Evolutionary conservation across 2,797 vertebrate species (phyloP), one percentile per base, ranked within the genome.

Genomic region (Malurus splendens): DNA sequence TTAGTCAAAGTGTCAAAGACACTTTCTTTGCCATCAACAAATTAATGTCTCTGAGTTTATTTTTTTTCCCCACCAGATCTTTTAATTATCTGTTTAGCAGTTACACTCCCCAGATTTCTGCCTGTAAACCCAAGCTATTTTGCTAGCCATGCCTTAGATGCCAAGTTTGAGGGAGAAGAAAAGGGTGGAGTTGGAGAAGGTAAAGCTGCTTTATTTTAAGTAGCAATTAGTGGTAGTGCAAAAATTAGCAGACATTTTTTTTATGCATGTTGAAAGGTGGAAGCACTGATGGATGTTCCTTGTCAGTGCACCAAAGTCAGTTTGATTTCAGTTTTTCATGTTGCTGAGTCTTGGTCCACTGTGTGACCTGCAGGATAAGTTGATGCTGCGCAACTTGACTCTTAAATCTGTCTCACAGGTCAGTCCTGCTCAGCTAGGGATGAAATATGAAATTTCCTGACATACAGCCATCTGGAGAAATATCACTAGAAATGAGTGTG

Each of bases 401-500:
- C 38, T 36, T 42, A 33, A 56, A 30, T 60, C 42, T 45, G 18
- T 45, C 15, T 27, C 0, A 2, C 0, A 3, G 50, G 19, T 48
- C 42, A 22, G 10, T 66, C 28, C 38, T 73, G 19, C 65, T 80
- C 39, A 80, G 3, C 41, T 39, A 10, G 17, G 41, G 22, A 14
- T 47, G 38, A 57, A 54, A 72, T 79, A 50, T 51, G 60, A 41
- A 62, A 28, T 57, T 70, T 23, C 28, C 25, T 62, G 13, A 15
- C 6, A 4, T 70, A 6, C 0, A 9, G 22, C 25, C 55, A 0
- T 51, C 50, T 66, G 59, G 50, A 48, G 45, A 62, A 82, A 32
- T 7, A 25, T 3, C 2, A 6, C 1, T 68, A 48, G 59, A 70
- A 67, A 18, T 4, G 1, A 55, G 8, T 18, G 10, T 18, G 2